phyloP scores from a whole-genome alignment of 2,113 vertebrate species.

The Nyctibius bracteatus region DNA sequence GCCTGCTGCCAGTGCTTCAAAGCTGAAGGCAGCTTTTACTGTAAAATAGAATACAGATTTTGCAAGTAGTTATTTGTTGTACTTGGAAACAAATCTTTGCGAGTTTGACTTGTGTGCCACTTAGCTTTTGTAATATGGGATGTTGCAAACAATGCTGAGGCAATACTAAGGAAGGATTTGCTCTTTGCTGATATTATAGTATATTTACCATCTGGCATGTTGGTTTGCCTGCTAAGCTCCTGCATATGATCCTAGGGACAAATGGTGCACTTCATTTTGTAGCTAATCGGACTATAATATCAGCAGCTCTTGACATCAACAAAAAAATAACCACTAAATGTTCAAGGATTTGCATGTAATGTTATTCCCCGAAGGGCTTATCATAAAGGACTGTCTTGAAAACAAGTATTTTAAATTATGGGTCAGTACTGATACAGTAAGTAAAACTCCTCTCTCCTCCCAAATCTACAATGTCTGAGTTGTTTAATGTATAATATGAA shows the following conservation, averaged over 20 bases:
- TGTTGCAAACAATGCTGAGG: background rate
- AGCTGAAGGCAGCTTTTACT: background rate
- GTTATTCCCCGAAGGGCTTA: background rate
- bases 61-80: background rate
- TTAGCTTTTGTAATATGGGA: background rate
- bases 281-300: background rate
- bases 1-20: background rate
- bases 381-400: background rate
- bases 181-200: background rate
- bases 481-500: background rate
- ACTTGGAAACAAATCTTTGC: background rate
- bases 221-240: background rate
- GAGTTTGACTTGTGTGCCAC: background rate
- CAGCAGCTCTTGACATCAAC: background rate
- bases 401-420: background rate
- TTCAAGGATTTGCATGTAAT: background rate
- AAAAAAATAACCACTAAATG: background rate
- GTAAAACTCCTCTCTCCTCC: background rate
- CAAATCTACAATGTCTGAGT: background rate
- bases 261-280: background rate
- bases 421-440: background rate
- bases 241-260: background rate
- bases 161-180: background rate
- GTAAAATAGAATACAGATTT: background rate
- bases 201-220: background rate